Evolutionary conservation across 2,797 vertebrate genomes (phyloP), one percentile per base, ranked within the genome.

Genomic region (Prionace glauca): DNA sequence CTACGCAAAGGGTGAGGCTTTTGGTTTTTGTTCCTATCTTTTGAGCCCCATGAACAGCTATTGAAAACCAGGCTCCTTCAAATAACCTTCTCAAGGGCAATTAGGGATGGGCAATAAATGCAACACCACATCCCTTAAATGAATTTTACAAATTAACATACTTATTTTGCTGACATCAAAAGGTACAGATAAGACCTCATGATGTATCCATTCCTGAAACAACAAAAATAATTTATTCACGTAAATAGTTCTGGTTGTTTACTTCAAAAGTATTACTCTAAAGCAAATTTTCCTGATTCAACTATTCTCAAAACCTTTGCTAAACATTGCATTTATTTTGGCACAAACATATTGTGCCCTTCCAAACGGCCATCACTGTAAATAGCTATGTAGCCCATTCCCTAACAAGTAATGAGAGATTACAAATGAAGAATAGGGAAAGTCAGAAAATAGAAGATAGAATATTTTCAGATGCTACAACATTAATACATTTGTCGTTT

Each of bases 271-370:
- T 72, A 72, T 4, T 72, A 29, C 26, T 29, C 71, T 72, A 24
- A 72, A 72, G 29, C 24, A 72, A 72, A 26, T 29, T 24, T 72
- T 72, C 71, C 9, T 81, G 77, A 81, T 11, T 41, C n/a, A 81
- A 36, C 77, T 81, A n/a, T 81, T 81, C 77, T 81, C 36, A n/a
- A 81, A 81, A 2, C n/a, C n/a, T 18, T 81, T 81, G n/a, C 0
- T 90, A 32, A 90, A 90, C 26, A 32, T 1, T 88, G 26, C 72
- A 74, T 65, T 91, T 91, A 91, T n/a, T 91, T 91, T 91, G 60
- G 18, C 60, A 11, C 22, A 2, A 91, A 36, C 36, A 36, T 65
- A 20, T 67, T 67, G 18, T 36, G 32, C 32, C 36, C 18, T 14
- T 62, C 32, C 29, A 8, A n/a, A 65, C 88, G 65, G 60, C 7